phyloP scores from a whole-genome alignment of 1,140 invertebrate genomes.

The Papilio xuthus region DNA sequence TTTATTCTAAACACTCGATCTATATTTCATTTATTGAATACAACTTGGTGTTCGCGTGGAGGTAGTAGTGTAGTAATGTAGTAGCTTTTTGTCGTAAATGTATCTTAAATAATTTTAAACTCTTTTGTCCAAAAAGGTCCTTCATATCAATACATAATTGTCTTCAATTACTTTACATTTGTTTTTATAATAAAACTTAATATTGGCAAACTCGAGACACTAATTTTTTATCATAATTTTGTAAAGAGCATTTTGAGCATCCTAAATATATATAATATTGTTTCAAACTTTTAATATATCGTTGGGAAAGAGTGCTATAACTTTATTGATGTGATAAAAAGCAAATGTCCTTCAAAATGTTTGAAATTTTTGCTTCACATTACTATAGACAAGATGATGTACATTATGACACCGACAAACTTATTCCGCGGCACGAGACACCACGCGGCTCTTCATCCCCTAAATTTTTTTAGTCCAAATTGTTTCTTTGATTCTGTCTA shows the following conservation, averaged over 20 bases:
- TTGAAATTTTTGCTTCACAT: not conserved
- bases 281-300: not conserved
- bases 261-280: too few species aligned
- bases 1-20: too few species aligned
- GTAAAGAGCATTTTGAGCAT: too few species aligned
- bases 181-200: not conserved
- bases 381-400: not conserved
- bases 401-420: constrained; percentile 17
- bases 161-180: constrained; percentile 3
- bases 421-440: constrained; percentile 21
- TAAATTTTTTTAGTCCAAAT: constrained; percentile 42
- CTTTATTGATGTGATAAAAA: not conserved
- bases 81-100: constrained; percentile 35
- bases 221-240: too few species aligned
- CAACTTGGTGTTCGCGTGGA: constrained; percentile 54
- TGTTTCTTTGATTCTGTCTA: constrained; percentile 53
- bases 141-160: not conserved
- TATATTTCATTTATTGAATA: constrained; percentile 48
- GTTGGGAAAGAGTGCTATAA: constrained; percentile 2
- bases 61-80: too few species aligned
- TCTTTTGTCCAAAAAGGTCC: constrained; percentile 13
- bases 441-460: constrained; percentile 50
- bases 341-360: not conserved
- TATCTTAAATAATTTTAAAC: constrained; percentile 35
- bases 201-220: not conserved